phyloP scores from a whole-genome alignment of 2,888 invertebrate species.

The Lottia scabra region DNA sequence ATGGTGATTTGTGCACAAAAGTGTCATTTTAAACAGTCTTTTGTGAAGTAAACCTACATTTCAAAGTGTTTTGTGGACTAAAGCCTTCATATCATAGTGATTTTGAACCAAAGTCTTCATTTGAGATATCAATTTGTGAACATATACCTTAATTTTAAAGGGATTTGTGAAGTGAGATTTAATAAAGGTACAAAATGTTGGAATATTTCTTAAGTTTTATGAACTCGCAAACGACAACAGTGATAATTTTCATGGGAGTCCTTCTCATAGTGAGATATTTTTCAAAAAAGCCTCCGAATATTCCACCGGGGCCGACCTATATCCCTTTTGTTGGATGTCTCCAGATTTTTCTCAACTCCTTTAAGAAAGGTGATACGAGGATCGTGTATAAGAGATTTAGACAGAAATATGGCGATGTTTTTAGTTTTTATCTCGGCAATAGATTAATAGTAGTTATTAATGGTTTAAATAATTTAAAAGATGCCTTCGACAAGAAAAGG shows the following conservation, averaged over 20 bases:
- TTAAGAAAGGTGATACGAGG: constrained; percentile 7
- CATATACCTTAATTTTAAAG: no score
- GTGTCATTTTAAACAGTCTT: no score
- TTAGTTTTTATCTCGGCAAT: constrained; percentile 22
- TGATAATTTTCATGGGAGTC: background rate
- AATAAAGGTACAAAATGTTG: background rate
- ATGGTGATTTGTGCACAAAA: no score
- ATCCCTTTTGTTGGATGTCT: constrained; percentile 10
- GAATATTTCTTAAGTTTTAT: background rate
- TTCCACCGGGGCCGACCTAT: constrained; percentile 9
- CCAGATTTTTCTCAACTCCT: background rate
- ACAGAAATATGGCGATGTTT: constrained; percentile 25
- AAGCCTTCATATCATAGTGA: no score
- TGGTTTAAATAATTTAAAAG: constrained; percentile 23
- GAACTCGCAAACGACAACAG: background rate
- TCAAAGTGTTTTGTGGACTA: no score
- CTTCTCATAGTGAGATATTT: background rate
- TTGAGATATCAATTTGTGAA: no score
- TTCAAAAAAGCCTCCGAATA: background rate
- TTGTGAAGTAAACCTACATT: no score
- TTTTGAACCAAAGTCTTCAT: no score
- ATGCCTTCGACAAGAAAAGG: constrained; percentile 23
- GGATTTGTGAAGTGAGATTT: no score
- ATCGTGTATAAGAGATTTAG: constrained; percentile 21
- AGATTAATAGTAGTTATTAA: constrained; percentile 28